A percentile compares a stretch with the other conserved stretches of the same genome.
Conservation (phyloP, 1,140 invertebrate genomes). For the Drosophila pruinosa region DNA sequence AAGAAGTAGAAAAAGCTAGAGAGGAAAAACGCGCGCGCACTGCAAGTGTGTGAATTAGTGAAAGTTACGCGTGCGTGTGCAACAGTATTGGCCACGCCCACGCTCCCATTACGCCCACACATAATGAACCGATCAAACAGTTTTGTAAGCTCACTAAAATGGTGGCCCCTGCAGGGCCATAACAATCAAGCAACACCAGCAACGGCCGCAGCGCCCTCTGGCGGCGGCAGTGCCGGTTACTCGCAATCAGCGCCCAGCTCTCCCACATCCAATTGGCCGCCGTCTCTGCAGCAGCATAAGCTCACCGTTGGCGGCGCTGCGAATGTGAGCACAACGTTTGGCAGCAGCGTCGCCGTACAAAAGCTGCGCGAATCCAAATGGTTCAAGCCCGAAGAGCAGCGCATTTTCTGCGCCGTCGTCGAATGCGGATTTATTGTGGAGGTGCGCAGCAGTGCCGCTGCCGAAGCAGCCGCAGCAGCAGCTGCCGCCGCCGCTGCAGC, state of each 20-base stretch:
- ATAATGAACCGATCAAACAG: slow-evolving; percentile 81
- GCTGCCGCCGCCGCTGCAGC: slow-evolving; percentile 52
- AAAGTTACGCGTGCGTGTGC: slow-evolving; percentile 47
- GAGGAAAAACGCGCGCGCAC: slow-evolving; percentile 23
- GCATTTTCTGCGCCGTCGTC: slow-evolving; percentile 87
- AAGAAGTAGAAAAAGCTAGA: neutral
- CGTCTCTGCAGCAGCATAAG: slow-evolving; percentile 59
- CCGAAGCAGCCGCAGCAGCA: slow-evolving; percentile 52
- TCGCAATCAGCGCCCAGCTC: slow-evolving; percentile 70
- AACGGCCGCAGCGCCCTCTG: slow-evolving; percentile 29
- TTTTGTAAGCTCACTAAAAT: slow-evolving; percentile 79
- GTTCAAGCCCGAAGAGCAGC: slow-evolving; percentile 87
- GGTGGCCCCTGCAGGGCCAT: slow-evolving; percentile 81
- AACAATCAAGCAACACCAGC: slow-evolving; percentile 54
- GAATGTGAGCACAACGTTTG: slow-evolving; percentile 83
- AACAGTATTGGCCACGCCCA: slow-evolving; percentile 33
- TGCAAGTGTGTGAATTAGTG: slow-evolving; percentile 32
- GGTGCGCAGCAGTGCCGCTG: slow-evolving; percentile 83
- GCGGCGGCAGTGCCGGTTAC: slow-evolving; percentile 43
- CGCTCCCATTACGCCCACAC: slow-evolving; percentile 12
- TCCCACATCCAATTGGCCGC: slow-evolving; percentile 70
- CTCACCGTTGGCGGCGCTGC: slow-evolving; percentile 25
- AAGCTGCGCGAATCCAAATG: slow-evolving; percentile 88
- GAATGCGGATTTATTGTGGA: slow-evolving; percentile 88
- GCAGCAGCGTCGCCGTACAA: slow-evolving; percentile 87